Percentiles rank a stretch among this genome's conserved stretches.
phyloP scores from a whole-genome alignment of 2,888 invertebrate genomes.

The Xestia xanthographa region DNA sequence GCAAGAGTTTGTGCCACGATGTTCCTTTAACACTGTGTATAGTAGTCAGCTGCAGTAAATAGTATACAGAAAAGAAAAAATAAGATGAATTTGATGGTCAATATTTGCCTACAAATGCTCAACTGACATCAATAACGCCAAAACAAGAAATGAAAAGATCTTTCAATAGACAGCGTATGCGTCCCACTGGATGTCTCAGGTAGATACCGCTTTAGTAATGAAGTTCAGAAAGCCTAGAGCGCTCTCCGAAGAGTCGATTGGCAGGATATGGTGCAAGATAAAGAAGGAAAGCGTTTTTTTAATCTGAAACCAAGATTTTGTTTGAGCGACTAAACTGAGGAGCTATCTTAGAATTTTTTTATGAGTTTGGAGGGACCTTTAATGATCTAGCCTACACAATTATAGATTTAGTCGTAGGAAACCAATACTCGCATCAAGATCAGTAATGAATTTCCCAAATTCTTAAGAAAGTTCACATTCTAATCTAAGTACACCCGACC shows the following conservation, averaged over 20 bases:
- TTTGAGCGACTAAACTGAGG: not conserved
- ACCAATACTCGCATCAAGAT: not conserved
- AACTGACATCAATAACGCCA: not conserved
- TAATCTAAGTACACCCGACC: no score
- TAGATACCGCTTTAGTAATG: slow-evolving; percentile 39
- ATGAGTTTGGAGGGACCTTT: not conserved
- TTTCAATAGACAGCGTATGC: not conserved
- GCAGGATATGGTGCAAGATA: slow-evolving; percentile 35
- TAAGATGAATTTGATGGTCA: not conserved
- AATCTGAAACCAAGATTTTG: not conserved
- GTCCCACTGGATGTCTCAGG: slow-evolving; percentile 33
- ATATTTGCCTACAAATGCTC: not conserved
- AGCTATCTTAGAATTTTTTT: not conserved
- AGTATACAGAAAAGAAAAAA: not conserved
- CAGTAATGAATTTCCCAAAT: not conserved
- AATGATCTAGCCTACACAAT: not conserved
- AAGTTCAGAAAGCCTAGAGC: slow-evolving; percentile 48
- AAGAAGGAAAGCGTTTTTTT: slow-evolving; percentile 16
- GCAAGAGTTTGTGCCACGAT: not conserved
- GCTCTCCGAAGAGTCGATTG: slow-evolving; percentile 48
- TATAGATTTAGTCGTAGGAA: not conserved
- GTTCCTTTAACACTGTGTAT: not conserved
- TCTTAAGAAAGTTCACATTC: not conserved
- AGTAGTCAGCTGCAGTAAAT: no score
- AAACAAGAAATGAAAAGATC: slow-evolving; percentile 3